Evolutionary conservation across 2,113 vertebrate species (phyloP), one percentile per base, ranked within the genome.

Genomic region (Gopherus flavomarginatus): DNA sequence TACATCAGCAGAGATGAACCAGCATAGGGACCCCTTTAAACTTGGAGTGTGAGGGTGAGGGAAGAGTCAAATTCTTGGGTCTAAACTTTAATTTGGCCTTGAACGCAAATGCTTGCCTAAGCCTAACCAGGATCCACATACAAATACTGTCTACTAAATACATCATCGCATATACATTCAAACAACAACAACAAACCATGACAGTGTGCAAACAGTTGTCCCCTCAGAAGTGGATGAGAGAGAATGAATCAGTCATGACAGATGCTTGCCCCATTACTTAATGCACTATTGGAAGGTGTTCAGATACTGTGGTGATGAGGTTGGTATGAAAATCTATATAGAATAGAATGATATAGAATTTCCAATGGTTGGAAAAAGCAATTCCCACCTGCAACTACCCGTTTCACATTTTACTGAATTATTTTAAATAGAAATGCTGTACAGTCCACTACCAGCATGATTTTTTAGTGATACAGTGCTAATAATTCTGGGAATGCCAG

Each of bases 61-160:
- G 57, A 52, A 9, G 88, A 29, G 11, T 17, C 72, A 85, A 13
- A 26, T 24, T 94, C 96, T 93, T 90, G 65, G 3, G 89, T 86
- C 49, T 0, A 62, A 93, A 35, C 84, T 92, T 92, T 57, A 44
- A 90, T 86, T 65, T 82, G 57, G 19, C 38, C 65, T 90, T 91
- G 81, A 54, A 95, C 79, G 12, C 50, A 47, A 93, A 94, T 85
- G 54, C 27, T 86, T 87, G 19, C 86, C 62, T 88, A 93, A 95
- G 78, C 27, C 79, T 87, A 94, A 27, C 21, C 88, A 69, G 44
- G 65, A 91, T 91, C 72, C 38, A 56, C 75, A 24, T 12, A 42
- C 0, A 11, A 57, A 65, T 19, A 5, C 88, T 86, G 91, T 78
- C 38, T 85, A 38, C 35, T 80, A 44, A 85, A 12, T 53, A 57